phyloP scores from a whole-genome alignment of 2,888 invertebrate species.

The Chaitophorus viminalis region DNA sequence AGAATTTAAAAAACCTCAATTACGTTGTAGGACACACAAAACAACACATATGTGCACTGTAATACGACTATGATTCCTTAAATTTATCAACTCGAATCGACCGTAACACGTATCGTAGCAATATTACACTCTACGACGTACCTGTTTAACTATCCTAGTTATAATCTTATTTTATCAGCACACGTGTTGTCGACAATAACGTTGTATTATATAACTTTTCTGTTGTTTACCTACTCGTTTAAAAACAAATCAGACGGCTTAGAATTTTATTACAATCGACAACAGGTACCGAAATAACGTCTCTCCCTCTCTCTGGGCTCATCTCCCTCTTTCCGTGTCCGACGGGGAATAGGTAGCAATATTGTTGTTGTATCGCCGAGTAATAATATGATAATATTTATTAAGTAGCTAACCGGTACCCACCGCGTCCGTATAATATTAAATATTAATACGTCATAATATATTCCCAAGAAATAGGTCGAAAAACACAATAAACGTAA shows the following conservation, averaged over 20 bases:
- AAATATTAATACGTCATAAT: not conserved
- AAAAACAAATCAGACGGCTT: not conserved
- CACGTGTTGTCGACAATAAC: not conserved
- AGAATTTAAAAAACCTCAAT: too few relatives aligned
- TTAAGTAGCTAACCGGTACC: not conserved
- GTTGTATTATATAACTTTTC: not conserved
- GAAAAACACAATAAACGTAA: not conserved
- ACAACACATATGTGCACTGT: not conserved
- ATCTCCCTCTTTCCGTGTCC: not conserved
- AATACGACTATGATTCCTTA: not conserved
- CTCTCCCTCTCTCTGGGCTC: not conserved
- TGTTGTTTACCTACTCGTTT: not conserved
- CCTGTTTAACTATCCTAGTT: not conserved
- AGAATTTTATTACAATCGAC: not conserved
- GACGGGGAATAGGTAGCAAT: not conserved
- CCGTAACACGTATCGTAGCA: not conserved
- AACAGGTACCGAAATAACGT: not conserved
- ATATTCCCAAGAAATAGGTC: not conserved
- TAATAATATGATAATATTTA: not conserved
- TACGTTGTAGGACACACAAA: too few relatives aligned
- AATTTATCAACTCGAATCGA: not conserved
- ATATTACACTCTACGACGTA: too few relatives aligned
- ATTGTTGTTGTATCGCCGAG: not conserved
- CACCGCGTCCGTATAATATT: not conserved
- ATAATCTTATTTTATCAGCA: not conserved